These are phyloP conservation scores for Cotesia vestalis DNA, from an alignment of 1,140 invertebrate species.

Conservation along the genomic window DNA sequence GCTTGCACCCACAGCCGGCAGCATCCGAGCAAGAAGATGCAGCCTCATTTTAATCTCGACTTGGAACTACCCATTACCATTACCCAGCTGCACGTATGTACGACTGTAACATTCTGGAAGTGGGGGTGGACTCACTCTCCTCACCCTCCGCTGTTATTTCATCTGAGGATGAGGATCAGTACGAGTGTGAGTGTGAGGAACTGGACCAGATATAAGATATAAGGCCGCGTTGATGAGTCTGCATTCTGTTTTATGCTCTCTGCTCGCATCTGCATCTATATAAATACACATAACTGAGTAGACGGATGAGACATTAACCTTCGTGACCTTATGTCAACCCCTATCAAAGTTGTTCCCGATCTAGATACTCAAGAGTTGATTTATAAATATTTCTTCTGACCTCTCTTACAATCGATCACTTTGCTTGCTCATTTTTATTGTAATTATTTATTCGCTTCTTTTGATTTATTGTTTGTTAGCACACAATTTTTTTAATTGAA, in stretches of 20 bases:
- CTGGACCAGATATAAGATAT: too few species aligned
- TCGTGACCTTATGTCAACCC: constrained; percentile 42
- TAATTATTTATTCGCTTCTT: background rate
- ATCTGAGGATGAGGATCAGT: too few species aligned
- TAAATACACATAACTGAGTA: background rate
- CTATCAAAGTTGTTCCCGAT: constrained; percentile 37
- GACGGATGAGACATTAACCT: constrained; percentile 48
- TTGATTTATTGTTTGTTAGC: too few species aligned
- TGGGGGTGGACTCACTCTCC: too few species aligned
- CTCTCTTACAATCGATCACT: background rate
- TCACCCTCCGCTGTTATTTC: too few species aligned
- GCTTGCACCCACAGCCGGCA: too few species aligned
- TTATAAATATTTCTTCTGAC: constrained; percentile 29
- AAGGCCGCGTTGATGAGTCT: constrained; percentile 17
- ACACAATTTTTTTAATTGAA: too few species aligned
- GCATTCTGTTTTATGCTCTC: constrained; percentile 45
- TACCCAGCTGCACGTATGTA: too few species aligned
- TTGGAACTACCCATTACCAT: too few species aligned
- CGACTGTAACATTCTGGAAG: too few species aligned
- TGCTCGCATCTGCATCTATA: constrained; percentile 34
- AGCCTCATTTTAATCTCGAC: too few species aligned
- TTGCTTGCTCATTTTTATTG: constrained; percentile 13
- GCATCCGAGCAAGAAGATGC: constrained; percentile 15
- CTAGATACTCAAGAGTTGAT: constrained; percentile 40
- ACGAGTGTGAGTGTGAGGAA: too few species aligned